These are phyloP conservation scores for Picathartes gymnocephalus DNA, from an alignment of 2,113 vertebrate genomes.

Conservation along the genomic window DNA sequence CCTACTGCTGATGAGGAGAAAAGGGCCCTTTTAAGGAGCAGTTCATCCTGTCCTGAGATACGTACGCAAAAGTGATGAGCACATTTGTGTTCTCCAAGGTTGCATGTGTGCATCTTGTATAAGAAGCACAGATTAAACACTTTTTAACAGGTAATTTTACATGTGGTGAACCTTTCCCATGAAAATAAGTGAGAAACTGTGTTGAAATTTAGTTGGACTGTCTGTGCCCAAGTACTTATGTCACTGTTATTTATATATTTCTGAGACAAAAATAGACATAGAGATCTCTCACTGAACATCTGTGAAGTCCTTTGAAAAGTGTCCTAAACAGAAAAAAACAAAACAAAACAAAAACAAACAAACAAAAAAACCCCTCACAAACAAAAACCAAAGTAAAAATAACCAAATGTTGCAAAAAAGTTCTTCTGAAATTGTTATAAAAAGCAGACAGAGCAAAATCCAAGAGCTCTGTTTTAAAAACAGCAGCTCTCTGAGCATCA, in stretches of 20 bases:
- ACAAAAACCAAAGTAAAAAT: background rate
- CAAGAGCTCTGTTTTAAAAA: background rate
- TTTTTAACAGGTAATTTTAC: background rate
- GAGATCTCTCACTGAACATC: background rate
- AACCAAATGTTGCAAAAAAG: background rate
- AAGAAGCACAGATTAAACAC: background rate
- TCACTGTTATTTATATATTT: background rate
- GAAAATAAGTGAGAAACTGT: background rate
- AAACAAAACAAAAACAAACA: background rate
- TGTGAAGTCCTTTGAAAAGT: background rate
- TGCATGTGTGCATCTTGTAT: background rate
- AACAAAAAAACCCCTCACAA: background rate
- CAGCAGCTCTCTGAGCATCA: background rate
- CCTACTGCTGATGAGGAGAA: background rate
- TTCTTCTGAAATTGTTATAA: background rate
- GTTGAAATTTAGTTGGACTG: background rate
- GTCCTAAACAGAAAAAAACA: background rate
- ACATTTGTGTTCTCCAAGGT: background rate
- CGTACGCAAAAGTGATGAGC: background rate
- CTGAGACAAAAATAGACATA: background rate
- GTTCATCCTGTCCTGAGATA: background rate
- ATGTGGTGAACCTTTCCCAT: background rate
- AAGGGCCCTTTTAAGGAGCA: background rate
- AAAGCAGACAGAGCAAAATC: slow-evolving; percentile 9
- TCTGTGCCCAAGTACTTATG: background rate